Base-by-base conservation (phyloP, 1,140 invertebrate genomes). In the Rhagoletis pomonella region DNA sequence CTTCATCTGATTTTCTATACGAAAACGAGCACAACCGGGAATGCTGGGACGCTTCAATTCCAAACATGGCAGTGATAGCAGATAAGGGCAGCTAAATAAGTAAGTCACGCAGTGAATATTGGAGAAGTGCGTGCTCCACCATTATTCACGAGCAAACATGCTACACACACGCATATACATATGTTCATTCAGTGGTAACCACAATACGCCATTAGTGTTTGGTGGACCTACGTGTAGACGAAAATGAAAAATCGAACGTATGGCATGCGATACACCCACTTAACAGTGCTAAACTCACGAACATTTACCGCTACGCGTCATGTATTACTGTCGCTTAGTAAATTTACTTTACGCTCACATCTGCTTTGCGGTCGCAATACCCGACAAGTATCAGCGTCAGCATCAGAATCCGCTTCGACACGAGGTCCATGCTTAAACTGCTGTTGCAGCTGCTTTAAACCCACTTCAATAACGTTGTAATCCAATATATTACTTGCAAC, bases 181-280 rank as follows among this genome's bases (percentile, higher is more conserved):
- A 19, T 55, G 14, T 19, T 55, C 55, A 42, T 44, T 3, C 42
- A 62, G 60, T 3, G 17, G 12, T 17, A 81, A 81, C 73, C 73
- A 81, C 44, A 55, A 81, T 55, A 81, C n/a, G 9, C 73, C n/a
- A 81, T 55, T 81, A 81, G 44, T 29, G 73, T 19, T 55, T 50
- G 44, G 73, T 81, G 73, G 47, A 12, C 65, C 12, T n/a, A 81
- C 73, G 73, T 58, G 17, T 81, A 55, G 73, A 6, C 73, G 73
- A 81, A 81, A 81, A 81, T 81, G 73, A 81, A 81, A 81, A 81
- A 81, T 81, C 73, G 47, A 81, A 81, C n/a, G 73, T 81, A 44
- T 3, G n/a, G 47, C 17, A 50, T 58, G 47, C 73, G 55, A 55
- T 10, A 55, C 47, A 50, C 6, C 7, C 73, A 19, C 17, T 29